These are phyloP conservation scores for Rousettus madagascariensis DNA, from an alignment of 2,797 vertebrate genomes.

Conservation along the genomic window DNA sequence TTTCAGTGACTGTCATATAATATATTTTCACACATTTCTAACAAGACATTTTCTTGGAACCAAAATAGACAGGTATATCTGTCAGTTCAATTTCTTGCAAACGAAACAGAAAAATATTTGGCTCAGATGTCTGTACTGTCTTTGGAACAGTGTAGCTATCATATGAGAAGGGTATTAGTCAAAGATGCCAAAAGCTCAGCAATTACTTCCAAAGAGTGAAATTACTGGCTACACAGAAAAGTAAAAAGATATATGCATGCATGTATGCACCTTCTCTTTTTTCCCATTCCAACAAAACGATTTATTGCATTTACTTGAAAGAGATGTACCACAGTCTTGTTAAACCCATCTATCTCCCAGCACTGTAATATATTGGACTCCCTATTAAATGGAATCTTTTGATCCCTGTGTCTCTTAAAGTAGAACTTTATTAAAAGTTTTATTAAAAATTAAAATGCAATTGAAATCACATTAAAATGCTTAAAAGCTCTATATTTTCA, in stretches of 20 bases:
- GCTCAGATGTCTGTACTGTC: constrained; percentile 79
- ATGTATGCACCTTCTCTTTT: constrained; percentile 63
- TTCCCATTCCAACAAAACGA: constrained; percentile 73
- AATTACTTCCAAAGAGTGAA: constrained; percentile 80
- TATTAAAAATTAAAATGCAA: constrained; percentile 84
- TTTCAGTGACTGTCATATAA: constrained; percentile 85
- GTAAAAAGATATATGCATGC: background rate
- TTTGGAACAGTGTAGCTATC: constrained; percentile 82
- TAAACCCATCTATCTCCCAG: constrained; percentile 60
- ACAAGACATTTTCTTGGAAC: constrained; percentile 85
- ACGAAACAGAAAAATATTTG: constrained; percentile 84
- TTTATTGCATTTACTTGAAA: constrained; percentile 71
- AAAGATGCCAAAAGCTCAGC: constrained; percentile 80
- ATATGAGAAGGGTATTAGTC: constrained; percentile 81
- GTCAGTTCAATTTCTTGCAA: constrained; percentile 85
- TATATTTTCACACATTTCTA: constrained; percentile 86
- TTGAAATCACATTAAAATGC: constrained; percentile 81
- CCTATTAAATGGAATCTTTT: constrained; percentile 75
- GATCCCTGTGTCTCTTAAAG: constrained; percentile 69
- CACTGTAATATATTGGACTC: constrained; percentile 47
- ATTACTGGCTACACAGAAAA: constrained; percentile 78
- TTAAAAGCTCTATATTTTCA: constrained; percentile 78
- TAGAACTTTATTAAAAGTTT: constrained; percentile 80
- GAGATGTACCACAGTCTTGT: constrained; percentile 44
- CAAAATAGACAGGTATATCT: constrained; percentile 85